phyloP scores from a whole-genome alignment of 2,888 invertebrate genomes.

The Agrilus biguttatus region DNA sequence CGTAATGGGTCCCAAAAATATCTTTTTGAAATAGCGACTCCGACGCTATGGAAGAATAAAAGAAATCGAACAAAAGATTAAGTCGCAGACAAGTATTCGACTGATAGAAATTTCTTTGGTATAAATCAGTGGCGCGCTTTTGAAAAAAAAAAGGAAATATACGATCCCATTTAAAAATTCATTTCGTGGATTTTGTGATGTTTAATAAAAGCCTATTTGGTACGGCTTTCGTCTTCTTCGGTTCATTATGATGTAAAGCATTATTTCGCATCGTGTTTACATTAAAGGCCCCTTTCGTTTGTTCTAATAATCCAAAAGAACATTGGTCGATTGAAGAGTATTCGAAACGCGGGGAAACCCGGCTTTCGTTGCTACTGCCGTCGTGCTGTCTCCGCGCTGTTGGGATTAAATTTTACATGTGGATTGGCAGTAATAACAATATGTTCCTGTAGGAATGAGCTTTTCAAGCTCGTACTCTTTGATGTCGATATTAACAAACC shows the following conservation, averaged over 20 bases:
- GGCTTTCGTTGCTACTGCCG: constrained; percentile 5
- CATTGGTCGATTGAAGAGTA: constrained; percentile 29
- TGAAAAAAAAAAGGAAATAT: no score
- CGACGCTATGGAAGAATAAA: no score
- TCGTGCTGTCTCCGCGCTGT: constrained; percentile 14
- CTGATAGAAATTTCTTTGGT: no score
- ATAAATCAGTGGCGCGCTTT: no score
- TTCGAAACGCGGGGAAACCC: constrained; percentile 14
- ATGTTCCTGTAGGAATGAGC: constrained; percentile 28
- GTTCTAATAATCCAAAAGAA: constrained; percentile 26
- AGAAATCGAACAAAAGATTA: no score
- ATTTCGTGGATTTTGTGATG: constrained; percentile 17
- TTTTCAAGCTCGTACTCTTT: constrained; percentile 23
- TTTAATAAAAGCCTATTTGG: constrained; percentile 22
- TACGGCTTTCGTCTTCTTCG: constrained; percentile 19
- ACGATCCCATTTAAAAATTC: constrained; percentile 7
- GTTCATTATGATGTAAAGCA: constrained; percentile 25
- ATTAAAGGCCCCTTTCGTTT: constrained; percentile 26
- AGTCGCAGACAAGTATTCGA: no score
- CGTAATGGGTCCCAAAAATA: no score
- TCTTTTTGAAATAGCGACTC: no score
- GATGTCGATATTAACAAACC: constrained; percentile 31
- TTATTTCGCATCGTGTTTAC: constrained; percentile 27
- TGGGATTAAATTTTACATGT: constrained; percentile 34
- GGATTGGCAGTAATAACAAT: constrained; percentile 34